Base-by-base conservation (phyloP, 2,888 invertebrate genomes). In the Notodonta ziczac region DNA sequence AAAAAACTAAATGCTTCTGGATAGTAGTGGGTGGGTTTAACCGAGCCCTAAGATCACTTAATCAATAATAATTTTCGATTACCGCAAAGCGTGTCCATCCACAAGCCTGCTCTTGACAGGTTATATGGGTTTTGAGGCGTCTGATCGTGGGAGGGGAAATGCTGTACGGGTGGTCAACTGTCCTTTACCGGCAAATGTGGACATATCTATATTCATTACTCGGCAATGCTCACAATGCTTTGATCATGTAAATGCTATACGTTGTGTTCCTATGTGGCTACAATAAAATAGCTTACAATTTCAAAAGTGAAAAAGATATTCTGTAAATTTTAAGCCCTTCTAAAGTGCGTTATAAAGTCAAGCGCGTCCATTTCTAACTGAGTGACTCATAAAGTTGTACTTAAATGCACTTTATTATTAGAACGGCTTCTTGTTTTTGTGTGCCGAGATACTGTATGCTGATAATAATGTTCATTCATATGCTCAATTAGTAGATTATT, bases 11-110 rank as follows among this genome's bases (percentile, higher is more conserved):
- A 63, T 74, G 67, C 67, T 68, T 59, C 61, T 62, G 54, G 61
- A 59, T 64, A 60, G 66, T 66, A 69, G 57, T 62, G 69, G 67
- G 69, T 74, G 70, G 73, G 74, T 24, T 24, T 24, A 24, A 24
- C 76, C 78, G 75, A 78, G 74, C 64, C 78, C 72, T 72, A 73
- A 70, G 80, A 73, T 76, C 74, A 88, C 89, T 90, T 87, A 88
- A 83, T 81, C 81, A 85, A 88, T 86, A 82, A 86, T 82, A 87
- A 88, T 90, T 89, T 90, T 89, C 85, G 88, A 89, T 89, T 89
- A 87, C 81, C 76, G 78, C 76, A 75, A 72, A 84, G 83, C 86
- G 82, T 86, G 83, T 82, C 84, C 77, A 77, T 76, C 71, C 75
- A 72, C 73, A 70, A 69, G 73, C 67, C 73, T 76, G 76, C 70